These are phyloP conservation scores for Acestrorhynchus altus DNA, from an alignment of 2,797 vertebrate species.

Conservation along the genomic window DNA sequence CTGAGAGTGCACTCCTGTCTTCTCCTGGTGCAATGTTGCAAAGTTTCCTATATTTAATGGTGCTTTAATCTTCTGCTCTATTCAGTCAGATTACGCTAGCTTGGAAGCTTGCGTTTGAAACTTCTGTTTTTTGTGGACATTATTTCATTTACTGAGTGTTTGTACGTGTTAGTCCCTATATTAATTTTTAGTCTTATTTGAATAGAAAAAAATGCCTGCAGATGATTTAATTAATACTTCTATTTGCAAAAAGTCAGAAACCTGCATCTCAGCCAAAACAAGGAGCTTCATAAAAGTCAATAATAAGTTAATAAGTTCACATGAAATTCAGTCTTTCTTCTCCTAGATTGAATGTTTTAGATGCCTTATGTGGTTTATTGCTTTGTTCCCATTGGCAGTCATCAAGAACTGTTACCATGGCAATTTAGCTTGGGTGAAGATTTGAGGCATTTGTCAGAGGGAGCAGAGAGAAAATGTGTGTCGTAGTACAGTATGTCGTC, in stretches of 20 bases:
- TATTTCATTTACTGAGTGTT: neutral
- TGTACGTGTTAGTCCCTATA: neutral
- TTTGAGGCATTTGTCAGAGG: constrained; percentile 61
- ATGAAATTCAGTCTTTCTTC: constrained; percentile 18
- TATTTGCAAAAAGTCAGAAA: neutral
- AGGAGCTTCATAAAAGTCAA: constrained; percentile 22
- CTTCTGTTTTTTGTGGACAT: neutral
- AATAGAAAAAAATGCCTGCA: neutral
- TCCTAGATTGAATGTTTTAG: constrained; percentile 31
- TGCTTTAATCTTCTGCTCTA: neutral
- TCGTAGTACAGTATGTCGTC: constrained; percentile 34
- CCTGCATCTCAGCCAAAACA: neutral
- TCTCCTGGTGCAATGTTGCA: neutral
- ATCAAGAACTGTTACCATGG: constrained; percentile 57
- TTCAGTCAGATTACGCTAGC: neutral
- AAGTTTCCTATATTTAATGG: neutral
- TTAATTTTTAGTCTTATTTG: neutral
- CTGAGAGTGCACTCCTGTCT: constrained; percentile 8
- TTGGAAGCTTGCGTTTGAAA: neutral
- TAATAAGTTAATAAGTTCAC: constrained; percentile 11
- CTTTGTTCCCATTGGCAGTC: constrained; percentile 28
- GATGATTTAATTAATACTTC: neutral
- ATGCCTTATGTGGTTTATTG: constrained; percentile 32
- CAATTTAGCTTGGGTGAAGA: constrained; percentile 68
- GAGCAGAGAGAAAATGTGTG: constrained; percentile 45